Evolutionary conservation across 2,888 invertebrate genomes (phyloP).

Genomic region (Hypolimnas misippus): DNA sequence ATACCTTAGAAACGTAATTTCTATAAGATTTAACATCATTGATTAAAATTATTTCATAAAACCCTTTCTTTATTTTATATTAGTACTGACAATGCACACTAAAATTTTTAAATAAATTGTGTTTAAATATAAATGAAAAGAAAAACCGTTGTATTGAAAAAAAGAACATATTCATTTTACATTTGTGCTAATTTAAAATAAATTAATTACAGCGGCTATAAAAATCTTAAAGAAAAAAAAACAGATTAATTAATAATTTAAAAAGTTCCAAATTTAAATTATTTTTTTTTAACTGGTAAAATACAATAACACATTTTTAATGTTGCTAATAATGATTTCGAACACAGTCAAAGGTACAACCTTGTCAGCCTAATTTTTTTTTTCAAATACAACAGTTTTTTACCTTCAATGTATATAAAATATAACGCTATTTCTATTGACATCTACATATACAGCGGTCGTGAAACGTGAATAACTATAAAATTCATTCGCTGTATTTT

Average conservation of each 20-base stretch:
- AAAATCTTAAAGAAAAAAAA: too few species aligned
- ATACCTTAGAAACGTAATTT: too few species aligned
- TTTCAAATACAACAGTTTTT: constrained; percentile 8
- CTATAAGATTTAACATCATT: not conserved
- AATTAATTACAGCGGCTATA: not conserved
- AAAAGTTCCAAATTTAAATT: not conserved
- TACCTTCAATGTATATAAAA: not conserved
- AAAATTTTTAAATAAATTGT: not conserved
- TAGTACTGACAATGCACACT: not conserved
- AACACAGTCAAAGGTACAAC: too few species aligned
- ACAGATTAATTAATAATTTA: too few species aligned
- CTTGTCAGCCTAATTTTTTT: too few species aligned
- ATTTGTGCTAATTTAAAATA: constrained; percentile 6
- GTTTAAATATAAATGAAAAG: constrained; percentile 3
- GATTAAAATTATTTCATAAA: not conserved
- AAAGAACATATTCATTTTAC: not conserved
- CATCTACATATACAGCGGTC: constrained; percentile 1
- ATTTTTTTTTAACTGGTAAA: not conserved
- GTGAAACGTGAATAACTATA: not conserved
- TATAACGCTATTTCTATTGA: constrained; percentile 6
- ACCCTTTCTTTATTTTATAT: not conserved
- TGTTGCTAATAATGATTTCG: not conserved
- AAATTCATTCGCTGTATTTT: constrained; percentile 37
- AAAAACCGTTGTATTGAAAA: constrained; percentile 4
- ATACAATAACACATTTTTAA: not conserved